phyloP scores from a whole-genome alignment of 2,888 invertebrate species.

The Willowsia nigromaculata region DNA sequence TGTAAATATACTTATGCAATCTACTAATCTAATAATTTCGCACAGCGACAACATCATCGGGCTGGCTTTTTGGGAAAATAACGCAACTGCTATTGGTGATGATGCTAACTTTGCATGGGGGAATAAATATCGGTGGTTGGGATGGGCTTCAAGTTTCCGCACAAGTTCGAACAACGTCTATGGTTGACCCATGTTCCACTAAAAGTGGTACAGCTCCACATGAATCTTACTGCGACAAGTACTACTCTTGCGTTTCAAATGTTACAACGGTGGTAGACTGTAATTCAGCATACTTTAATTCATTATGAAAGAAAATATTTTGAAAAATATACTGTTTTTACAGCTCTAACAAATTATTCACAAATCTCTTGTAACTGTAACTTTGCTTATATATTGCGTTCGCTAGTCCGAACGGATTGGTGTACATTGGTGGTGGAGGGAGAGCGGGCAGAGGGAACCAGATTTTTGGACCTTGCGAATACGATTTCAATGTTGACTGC shows the following conservation, averaged over 20 bases:
- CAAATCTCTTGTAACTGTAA: no score
- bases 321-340: no score
- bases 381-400: no score
- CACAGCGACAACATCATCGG: slow-evolving; percentile 14
- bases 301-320: no score
- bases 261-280: slow-evolving; percentile 79
- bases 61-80: slow-evolving; percentile 62
- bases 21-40: slow-evolving; percentile 41
- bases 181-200: slow-evolving; percentile 59
- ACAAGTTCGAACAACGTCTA: slow-evolving; percentile 17
- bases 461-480: slow-evolving; percentile 79
- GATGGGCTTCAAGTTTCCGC: slow-evolving; percentile 42
- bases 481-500: slow-evolving; percentile 80
- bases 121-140: slow-evolving; percentile 34
- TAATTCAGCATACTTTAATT: no score
- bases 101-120: slow-evolving; percentile 57
- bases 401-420: slow-evolving; percentile 80
- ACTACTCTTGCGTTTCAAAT: slow-evolving; percentile 79
- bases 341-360: no score
- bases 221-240: slow-evolving; percentile 80
- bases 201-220: slow-evolving; percentile 77
- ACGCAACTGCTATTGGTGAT: slow-evolving; percentile 49
- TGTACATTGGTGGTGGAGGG: slow-evolving; percentile 79
- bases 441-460: slow-evolving; percentile 75
- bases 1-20: not conserved